Base-by-base conservation (phyloP, 2,888 invertebrate species). In the Nemotelus nigrinus region DNA sequence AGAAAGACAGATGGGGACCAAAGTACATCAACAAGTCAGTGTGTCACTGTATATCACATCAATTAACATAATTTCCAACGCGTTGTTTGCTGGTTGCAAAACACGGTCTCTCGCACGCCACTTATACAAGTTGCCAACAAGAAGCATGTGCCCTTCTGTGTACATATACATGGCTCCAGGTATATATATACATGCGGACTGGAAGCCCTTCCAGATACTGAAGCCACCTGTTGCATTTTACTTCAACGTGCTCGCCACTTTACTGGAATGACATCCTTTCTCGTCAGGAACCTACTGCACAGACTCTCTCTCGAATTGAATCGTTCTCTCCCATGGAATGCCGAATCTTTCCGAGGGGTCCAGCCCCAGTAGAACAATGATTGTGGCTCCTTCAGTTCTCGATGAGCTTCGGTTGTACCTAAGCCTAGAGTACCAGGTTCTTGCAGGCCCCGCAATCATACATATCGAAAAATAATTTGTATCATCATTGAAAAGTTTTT, bases 1-100 rank as follows among this genome's bases (percentile, higher is more conserved):
- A 25, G 25, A 25, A 25, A 25, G 25, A 25, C 25, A 1, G 25
- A 25, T 25, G 25, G 25, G 25, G 25, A 25, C 25, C 25, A 1
- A 25, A 25, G 25, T 25, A 25, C 25, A 25, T 25, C 25, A 25
- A 25, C 25, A 25, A 25, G 25, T 25, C 25, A 25, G 25, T 25
- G 25, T 25, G 25, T 41, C 57, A 57, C 58, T 47, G 50, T 74
- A 63, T 63, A 74, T 45, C 45, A 41, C 74, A 63, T 74, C 74
- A 74, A 74, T 74, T 74, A 74, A 74, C 74, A 74, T 74, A 74
- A 74, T 74, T 74, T 74, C 43, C 74, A 74, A 60, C 63, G 63
- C 60, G 74, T 47, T 63, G 58, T 58, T 70, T 43, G 43, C 53
- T 70, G 53, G 70, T 70, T 55, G 6, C 53, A 55, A 70, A 55